Evolutionary conservation across 1,140 invertebrate genomes (phyloP), one percentile per base, ranked within the genome.

Genomic region (Anadara kagoshimensis): DNA sequence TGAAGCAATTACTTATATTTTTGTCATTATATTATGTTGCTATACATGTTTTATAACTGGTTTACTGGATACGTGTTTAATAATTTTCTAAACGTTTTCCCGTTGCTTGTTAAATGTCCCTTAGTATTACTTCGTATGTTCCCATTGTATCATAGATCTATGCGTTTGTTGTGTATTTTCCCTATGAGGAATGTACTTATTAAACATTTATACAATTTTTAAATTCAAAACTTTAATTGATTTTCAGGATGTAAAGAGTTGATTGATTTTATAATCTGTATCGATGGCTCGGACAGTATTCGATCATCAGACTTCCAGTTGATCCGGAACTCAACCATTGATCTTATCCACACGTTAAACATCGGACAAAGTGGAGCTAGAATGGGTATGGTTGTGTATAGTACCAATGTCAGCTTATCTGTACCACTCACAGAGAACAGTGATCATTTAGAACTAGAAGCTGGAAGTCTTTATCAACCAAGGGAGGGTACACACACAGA

Each of bases 201-300:
- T n/a, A n/a, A n/a, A n/a, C n/a, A n/a, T n/a, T n/a, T n/a, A n/a
- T n/a, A n/a, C n/a, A n/a, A n/a, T n/a, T n/a, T n/a, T n/a, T n/a
- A n/a, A n/a, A 36, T 36, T 3, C 29, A 36, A 36, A 7, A 2
- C 7, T 36, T 36, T 3, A 36, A 36, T 36, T 7, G 29, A 2
- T 36, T 57, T 72, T 22, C 73, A 78, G 76, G 65, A 56, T 81
- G 79, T 58, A 47, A 54, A 49, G 41, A 49, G 12, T 12, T 66
- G 22, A 47, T 82, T n/a, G 80, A 82, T 49, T 29, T 79, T 14
- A n/a, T 75, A 4, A 59, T 76, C 12, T 71, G 77, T 12, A 47
- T 82, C 1, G 78, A 82, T 43, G 76, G 76, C 5, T 82, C 81
- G 1, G 76, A 78, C 29, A 78, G 69, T 61, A 78, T 80, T 24